Conservation (phyloP, 1,140 invertebrate genomes). For the Drosophila tropicalis region DNA sequence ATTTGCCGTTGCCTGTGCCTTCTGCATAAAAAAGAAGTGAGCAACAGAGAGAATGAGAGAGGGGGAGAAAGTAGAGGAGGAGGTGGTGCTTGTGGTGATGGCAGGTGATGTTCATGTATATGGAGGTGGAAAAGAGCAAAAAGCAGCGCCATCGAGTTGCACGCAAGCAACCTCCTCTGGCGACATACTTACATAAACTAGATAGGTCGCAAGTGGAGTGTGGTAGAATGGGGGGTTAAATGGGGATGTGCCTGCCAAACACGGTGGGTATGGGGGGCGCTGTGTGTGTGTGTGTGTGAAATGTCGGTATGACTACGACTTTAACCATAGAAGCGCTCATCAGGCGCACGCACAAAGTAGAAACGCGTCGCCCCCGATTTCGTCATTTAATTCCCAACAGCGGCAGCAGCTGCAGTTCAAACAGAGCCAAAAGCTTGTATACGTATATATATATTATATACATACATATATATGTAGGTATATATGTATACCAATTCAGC, state of each 20-base stretch:
- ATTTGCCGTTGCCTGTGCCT: background rate
- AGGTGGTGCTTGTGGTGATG: background rate
- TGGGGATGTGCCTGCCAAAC: background rate
- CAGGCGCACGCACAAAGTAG: slow-evolving; percentile 22
- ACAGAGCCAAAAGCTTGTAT: slow-evolving; percentile 2
- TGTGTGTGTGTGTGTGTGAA: background rate
- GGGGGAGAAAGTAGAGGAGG: background rate
- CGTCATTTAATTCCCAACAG: slow-evolving; percentile 20
- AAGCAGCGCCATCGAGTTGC: background rate
- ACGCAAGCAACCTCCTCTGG: slow-evolving; percentile 3
- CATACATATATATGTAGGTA: too few relatives aligned
- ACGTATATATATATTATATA: too few relatives aligned
- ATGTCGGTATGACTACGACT: background rate
- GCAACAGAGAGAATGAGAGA: background rate
- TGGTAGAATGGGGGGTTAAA: background rate
- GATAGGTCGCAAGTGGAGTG: background rate
- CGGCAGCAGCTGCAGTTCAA: slow-evolving; percentile 17
- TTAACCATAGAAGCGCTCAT: slow-evolving; percentile 14
- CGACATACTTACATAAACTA: slow-evolving; percentile 7
- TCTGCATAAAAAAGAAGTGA: slow-evolving; percentile 2
- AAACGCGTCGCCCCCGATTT: slow-evolving; percentile 9
- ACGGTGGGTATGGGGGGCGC: background rate
- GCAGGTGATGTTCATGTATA: too few relatives aligned
- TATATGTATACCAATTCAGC: background rate
- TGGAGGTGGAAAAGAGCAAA: background rate